Evolutionary conservation across 2,888 invertebrate species (phyloP), one percentile per base, ranked within the genome.

Genomic region (Tiphia femorata): DNA sequence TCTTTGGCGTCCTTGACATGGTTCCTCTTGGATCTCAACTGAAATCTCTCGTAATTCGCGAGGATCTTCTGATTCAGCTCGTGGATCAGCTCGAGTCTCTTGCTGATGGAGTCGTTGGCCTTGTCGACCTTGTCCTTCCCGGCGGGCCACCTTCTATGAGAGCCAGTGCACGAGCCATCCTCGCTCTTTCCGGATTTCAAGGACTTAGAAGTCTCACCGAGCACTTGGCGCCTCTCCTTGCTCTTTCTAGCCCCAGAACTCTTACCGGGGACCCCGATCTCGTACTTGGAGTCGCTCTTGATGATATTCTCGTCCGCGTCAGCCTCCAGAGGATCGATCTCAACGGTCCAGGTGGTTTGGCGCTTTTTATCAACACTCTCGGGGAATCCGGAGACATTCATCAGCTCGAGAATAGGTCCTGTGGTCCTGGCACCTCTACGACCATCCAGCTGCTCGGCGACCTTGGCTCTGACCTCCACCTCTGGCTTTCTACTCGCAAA

Each of bases 51-150:
- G 50, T 79, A 78, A 52, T 79, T 83, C 2, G 76, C 75, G 2
- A 82, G 62, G 16, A 83, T 82, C 64, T 82, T 82, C 21, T 78
- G 79, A 60, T 83, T 83, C 19, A 83, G 55, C 37, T 83, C 82
- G 52, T 81, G 79, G 7, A 83, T 82, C 27, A 83, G 54, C 40
- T 79, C 77, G 2, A 81, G 56, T 7, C 83, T 68, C 43, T 81
- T 80, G 1, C 80, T 72, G 21, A 83, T 80, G 10, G 82, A 80
- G 49, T 81, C 80, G 57, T 77, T 77, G 7, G 75, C 72, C 19
- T 78, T 79, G 17, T 81, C 77, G 1, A 69, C 56, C 41, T 74
- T 78, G n/a, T 74, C 69, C 10, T 72, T 73, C 1, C 73, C 66
- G 3, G 67, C 59, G 12, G 64, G 66, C 77, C 78, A 78, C 23